Percentiles rank a stretch among this genome's conserved stretches.
phyloP scores from a whole-genome alignment of 1,140 invertebrate species.

The Oscheius sp. region DNA sequence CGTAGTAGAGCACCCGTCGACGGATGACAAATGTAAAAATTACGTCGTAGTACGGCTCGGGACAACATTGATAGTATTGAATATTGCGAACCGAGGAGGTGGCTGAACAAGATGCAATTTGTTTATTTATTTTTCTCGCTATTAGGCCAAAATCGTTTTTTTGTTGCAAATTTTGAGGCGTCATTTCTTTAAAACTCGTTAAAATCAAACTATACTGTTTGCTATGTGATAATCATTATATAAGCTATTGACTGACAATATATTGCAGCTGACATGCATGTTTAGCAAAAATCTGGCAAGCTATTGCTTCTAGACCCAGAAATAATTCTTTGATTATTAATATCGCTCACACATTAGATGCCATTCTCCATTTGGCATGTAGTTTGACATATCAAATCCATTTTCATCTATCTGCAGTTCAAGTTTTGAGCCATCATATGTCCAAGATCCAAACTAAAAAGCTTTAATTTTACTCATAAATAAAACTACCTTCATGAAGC shows the following conservation, averaged over 20 bases:
- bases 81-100: conserved; percentile 26
- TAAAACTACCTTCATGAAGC: conserved; percentile 76
- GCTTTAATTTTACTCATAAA: not conserved
- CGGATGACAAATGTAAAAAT: conserved; percentile 94
- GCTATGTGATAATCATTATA: too few species aligned
- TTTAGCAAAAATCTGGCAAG: not conserved
- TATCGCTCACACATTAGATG: not conserved
- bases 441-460: conserved; percentile 85
- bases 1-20: conserved; percentile 95
- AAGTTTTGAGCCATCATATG: conserved; percentile 84
- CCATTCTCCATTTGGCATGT: conserved; percentile 89
- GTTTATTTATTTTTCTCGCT: too few species aligned
- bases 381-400: conserved; percentile 85
- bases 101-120: too few species aligned
- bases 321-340: not conserved
- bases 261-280: not conserved
- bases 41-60: conserved; percentile 83
- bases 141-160: too few species aligned
- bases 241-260: too few species aligned
- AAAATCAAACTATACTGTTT: too few species aligned
- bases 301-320: not conserved
- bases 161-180: too few species aligned
- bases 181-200: not conserved
- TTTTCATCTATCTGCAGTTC: conserved; percentile 82
- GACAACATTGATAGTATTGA: conserved; percentile 43